Conservation (phyloP, 1,140 invertebrate species). For the Zaprionus lachaisei region DNA sequence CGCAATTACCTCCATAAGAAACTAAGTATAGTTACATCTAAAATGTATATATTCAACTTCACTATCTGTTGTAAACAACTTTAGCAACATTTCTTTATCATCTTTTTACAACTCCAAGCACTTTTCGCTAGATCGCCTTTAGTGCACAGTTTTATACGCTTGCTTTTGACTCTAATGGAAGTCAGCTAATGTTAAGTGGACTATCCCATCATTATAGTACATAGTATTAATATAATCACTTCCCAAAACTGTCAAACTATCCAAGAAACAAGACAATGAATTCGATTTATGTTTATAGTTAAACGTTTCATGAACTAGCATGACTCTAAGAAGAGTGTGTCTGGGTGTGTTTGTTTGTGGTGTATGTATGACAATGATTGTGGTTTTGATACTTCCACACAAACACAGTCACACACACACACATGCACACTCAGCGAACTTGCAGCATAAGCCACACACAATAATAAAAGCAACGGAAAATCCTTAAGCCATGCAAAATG, state of each 20-base stretch:
- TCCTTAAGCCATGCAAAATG: conserved; percentile 24
- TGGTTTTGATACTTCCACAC: conserved; percentile 23
- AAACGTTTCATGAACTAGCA: conserved; percentile 58
- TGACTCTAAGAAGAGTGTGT: conserved; percentile 39
- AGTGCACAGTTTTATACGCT: background rate
- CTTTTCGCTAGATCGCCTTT: background rate
- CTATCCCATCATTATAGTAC: background rate
- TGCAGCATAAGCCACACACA: conserved; percentile 58
- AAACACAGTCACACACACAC: conserved; percentile 20
- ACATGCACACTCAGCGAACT: conserved; percentile 18
- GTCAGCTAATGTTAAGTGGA: background rate
- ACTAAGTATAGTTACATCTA: too few species aligned
- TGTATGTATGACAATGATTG: background rate
- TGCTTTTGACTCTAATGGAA: too few species aligned
- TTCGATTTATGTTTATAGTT: conserved; percentile 49
- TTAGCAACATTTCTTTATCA: too few species aligned
- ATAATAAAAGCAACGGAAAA: conserved; percentile 63
- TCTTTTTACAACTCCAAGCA: background rate
- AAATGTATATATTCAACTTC: too few species aligned
- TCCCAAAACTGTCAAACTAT: background rate
- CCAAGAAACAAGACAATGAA: conserved; percentile 1
- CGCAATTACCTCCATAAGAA: too few species aligned
- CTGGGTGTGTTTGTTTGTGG: background rate
- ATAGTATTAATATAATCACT: background rate
- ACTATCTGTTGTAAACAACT: too few species aligned